A percentile compares a stretch with the other conserved stretches of the same genome.
phyloP scores from a whole-genome alignment of 2,888 invertebrate species.

The Folsomia candida region DNA sequence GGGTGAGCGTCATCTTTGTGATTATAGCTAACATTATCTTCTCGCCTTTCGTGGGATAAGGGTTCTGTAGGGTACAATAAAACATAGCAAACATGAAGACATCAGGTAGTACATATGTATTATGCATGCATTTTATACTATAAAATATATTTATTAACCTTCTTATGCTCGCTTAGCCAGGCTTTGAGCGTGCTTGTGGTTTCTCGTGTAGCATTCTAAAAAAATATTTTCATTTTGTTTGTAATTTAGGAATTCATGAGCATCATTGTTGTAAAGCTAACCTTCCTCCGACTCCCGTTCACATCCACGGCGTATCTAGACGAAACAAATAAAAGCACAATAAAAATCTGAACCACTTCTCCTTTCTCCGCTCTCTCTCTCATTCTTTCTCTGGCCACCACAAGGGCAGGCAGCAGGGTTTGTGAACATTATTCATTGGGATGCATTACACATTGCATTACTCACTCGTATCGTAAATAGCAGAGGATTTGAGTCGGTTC shows the following conservation, averaged over 20 bases:
- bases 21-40: conserved; percentile 94
- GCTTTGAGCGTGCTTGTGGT: conserved; percentile 95
- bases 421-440: no score
- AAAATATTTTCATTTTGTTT: no score
- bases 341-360: no score
- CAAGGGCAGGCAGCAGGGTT: no score
- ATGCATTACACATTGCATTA: conserved; percentile 26
- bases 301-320: conserved; percentile 89
- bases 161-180: conserved; percentile 94
- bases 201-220: conserved; percentile 95
- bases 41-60: conserved; percentile 92
- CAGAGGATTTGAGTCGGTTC: no score
- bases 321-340: conserved; percentile 43
- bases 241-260: no score
- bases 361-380: conserved; percentile 12
- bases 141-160: no score
- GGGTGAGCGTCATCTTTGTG: conserved; percentile 92
- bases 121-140: no score
- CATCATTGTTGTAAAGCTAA: no score
- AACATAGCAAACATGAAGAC: neutral
- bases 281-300: conserved; percentile 92
- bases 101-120: neutral
- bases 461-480: conserved; percentile 24
- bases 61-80: conserved; percentile 60
- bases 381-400: neutral